Conservation (phyloP, 1,140 invertebrate species). For the Drosophila seguyi region DNA sequence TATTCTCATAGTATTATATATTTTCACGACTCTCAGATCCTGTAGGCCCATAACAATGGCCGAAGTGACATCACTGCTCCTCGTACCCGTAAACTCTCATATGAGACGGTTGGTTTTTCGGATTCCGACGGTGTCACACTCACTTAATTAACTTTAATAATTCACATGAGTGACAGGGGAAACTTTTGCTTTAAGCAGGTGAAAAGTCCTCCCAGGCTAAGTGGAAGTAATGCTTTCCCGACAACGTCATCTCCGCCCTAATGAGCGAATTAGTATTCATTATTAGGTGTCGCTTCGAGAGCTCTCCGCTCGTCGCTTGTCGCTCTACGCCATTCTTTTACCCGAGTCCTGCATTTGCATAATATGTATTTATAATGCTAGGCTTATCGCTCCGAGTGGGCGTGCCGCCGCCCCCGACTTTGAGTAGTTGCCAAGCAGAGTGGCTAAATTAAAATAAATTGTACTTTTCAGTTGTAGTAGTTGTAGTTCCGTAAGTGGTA, state of each 20-base stretch:
- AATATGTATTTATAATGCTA: slow-evolving; percentile 33
- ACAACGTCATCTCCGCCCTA: slow-evolving; percentile 63
- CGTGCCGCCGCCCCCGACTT: slow-evolving; percentile 31
- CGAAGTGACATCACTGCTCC: slow-evolving; percentile 5
- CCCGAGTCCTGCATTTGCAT: slow-evolving; percentile 58
- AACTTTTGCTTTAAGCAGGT: slow-evolving; percentile 60
- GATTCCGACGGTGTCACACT: slow-evolving; percentile 54
- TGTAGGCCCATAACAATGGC: neutral
- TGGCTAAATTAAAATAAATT: slow-evolving; percentile 79
- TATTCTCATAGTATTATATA: neutral
- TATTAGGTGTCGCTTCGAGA: slow-evolving; percentile 67
- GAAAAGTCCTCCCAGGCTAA: slow-evolving; percentile 29
- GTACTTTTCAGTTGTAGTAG: slow-evolving; percentile 50
- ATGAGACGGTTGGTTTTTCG: slow-evolving; percentile 47
- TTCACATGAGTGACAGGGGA: slow-evolving; percentile 58
- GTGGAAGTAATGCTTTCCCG: slow-evolving; percentile 66
- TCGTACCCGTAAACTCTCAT: slow-evolving; percentile 39
- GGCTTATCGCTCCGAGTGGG: slow-evolving; percentile 46
- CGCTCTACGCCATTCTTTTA: slow-evolving; percentile 12
- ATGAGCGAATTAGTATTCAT: slow-evolving; percentile 83
- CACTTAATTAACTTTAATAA: slow-evolving; percentile 84
- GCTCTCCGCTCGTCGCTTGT: neutral
- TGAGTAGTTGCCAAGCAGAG: slow-evolving; percentile 57
- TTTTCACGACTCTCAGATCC: no score
- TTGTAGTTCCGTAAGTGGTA: slow-evolving; percentile 68